These are phyloP conservation scores for Brenthis daphne DNA, from an alignment of 2,888 invertebrate genomes.

Conservation along the genomic window DNA sequence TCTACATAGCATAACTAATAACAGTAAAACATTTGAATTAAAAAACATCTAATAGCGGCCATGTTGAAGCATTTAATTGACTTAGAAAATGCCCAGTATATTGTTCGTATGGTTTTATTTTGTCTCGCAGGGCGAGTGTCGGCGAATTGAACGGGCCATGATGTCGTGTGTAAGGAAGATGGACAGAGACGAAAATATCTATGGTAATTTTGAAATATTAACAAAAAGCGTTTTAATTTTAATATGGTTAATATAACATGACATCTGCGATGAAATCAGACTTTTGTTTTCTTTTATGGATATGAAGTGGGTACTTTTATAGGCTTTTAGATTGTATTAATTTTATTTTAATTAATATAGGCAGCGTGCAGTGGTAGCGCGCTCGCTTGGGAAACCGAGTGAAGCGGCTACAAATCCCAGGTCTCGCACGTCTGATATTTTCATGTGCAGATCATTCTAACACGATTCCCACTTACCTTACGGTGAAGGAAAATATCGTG, in stretches of 20 bases:
- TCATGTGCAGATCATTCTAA: too few relatives aligned
- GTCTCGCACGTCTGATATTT: too few relatives aligned
- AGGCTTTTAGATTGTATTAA: too few relatives aligned
- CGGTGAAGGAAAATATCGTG: too few relatives aligned
- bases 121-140: constrained; percentile 50
- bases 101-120: constrained; percentile 50
- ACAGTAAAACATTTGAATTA: constrained; percentile 62
- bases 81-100: constrained; percentile 60
- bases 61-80: constrained; percentile 70
- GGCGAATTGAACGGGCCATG: constrained; percentile 51
- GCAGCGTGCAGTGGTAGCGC: too few relatives aligned
- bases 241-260: neutral
- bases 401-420: too few relatives aligned
- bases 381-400: too few relatives aligned
- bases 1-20: constrained; percentile 53
- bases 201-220: constrained; percentile 12
- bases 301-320: too few relatives aligned
- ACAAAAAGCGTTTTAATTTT: neutral
- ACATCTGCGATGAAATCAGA: too few relatives aligned
- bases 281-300: too few relatives aligned
- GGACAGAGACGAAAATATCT: constrained; percentile 2
- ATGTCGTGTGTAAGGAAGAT: constrained; percentile 49
- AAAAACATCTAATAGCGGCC: constrained; percentile 51
- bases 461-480: too few relatives aligned
- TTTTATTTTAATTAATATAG: too few relatives aligned